Base-by-base conservation (phyloP, 1,140 invertebrate species). In the Coelopa frigida region DNA sequence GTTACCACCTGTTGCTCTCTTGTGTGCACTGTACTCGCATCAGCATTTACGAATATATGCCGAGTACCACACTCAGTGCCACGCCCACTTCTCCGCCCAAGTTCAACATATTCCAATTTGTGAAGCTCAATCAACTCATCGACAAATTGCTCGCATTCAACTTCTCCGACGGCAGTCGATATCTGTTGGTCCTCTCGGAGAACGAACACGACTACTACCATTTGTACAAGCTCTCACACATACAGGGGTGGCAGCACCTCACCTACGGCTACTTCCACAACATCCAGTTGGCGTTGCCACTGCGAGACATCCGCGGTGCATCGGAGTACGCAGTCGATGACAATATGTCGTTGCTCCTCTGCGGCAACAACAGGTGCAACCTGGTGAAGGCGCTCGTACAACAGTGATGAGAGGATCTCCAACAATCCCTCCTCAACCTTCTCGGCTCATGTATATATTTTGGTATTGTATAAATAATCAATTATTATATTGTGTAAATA, bases 181-280 rank as follows among this genome's bases (percentile, higher is more conserved):
- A 59, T 31, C 20, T 67, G 12, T 32, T 67, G 20, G 54, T 59
- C 3, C 18, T 66, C 2, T 54, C 51, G 0, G 33, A 51, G 24
- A 36, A 50, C 0, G 56, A 49, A 3, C 47, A 53, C 3, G 22
- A 44, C 20, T 49, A 53, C 26, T 66, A 63, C n/a, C 52, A 61
- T 32, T 27, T 67, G 1, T 58, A 67, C 5, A 56, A 35, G 41
- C 55, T 55, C 10, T 44, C 41, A 14, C 51, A 54, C 12, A 48
- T 66, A 5, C 53, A 44, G 20, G 63, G 60, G 21, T 67, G 63
- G 63, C 46, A 47, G n/a, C 54, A 63, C 7, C 48, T 21, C 18
- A 56, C 48, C 17, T 58, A 51, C 18, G 63, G 60, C 24, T 45
- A 53, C 35, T 59, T 61, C 26, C 44, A 15, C 5, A 52, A 55